A percentile compares a stretch with the other conserved stretches of the same genome.
Conservation (phyloP, 2,888 invertebrate genomes). For the Pheosia gnoma region DNA sequence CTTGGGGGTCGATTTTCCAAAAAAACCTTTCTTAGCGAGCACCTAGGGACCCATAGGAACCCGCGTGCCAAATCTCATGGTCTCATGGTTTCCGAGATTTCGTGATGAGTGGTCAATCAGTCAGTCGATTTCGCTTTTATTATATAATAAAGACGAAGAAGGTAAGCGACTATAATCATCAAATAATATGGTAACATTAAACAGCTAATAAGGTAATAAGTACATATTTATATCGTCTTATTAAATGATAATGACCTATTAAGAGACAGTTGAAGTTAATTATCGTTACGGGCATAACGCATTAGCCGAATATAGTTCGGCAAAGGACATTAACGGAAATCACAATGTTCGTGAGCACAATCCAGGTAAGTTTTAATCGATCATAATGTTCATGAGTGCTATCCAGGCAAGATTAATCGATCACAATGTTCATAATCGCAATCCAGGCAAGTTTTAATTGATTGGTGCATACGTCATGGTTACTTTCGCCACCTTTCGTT, state of each 20-base stretch:
- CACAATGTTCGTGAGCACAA: conserved; percentile 30
- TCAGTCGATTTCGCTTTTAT: too few relatives aligned
- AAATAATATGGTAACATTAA: background rate
- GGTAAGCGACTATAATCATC: too few relatives aligned
- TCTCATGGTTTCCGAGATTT: too few relatives aligned
- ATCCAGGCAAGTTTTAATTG: conserved; percentile 52
- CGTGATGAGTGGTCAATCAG: too few relatives aligned
- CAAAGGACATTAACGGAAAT: conserved; percentile 26
- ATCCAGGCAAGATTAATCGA: conserved; percentile 42
- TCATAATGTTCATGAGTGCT: conserved; percentile 16
- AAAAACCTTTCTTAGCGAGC: too few relatives aligned
- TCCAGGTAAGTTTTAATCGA: conserved; percentile 53
- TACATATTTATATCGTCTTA: background rate
- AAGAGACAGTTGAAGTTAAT: background rate
- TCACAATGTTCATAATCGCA: conserved; percentile 22
- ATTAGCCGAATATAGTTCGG: conserved; percentile 16
- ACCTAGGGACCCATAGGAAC: too few relatives aligned
- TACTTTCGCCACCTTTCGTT: conserved; percentile 79
- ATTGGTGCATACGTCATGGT: conserved; percentile 59
- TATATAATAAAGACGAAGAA: too few relatives aligned
- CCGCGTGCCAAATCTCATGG: too few relatives aligned
- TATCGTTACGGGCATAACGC: conserved; percentile 5
- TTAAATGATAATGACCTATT: background rate
- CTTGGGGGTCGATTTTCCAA: too few relatives aligned
- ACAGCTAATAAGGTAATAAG: background rate